Evolutionary conservation across 1,140 invertebrate species (phyloP), one percentile per base, ranked within the genome.

Genomic region (Pogonognathellus flavescens): DNA sequence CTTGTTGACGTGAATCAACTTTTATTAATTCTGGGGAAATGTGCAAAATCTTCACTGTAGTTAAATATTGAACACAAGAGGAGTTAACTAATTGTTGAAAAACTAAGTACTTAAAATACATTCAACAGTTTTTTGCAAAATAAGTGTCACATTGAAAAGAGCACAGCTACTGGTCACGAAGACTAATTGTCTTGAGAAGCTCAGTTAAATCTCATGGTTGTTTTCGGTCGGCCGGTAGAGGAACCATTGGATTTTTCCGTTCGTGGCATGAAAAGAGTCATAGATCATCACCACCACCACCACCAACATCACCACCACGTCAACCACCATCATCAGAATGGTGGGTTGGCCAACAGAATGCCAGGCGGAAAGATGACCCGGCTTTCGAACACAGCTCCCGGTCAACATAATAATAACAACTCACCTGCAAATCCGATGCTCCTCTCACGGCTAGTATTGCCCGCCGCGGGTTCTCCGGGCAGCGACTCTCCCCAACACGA

Each of bases 181-280:
- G 70, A 76, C 13, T 13, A 50, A 76, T 31, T 41, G 16, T 76
- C 31, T 76, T 31, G 14, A 16, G 20, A 66, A 76, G 31, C 59
- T 25, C n/a, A 76, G 70, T 76, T 76, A 76, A 76, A 76, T 76
- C 88, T 85, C 50, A 88, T 88, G 88, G 88, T 88, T 86, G 85
- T 88, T 83, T 88, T 86, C 83, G 86, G 85, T 66, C 62, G 20
- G 62, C 52, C 84, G n/a, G 84, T 52, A 50, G 84, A 88, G 53
- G 76, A 88, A 85, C 88, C 88, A 84, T 84, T 88, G 82, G 88
- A 88, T 86, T 88, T 88, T 83, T 88, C 88, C 83, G 88, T 84
- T 70, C 72, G 86, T 85, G 86, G 88, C 62, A 88, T 88, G 88
- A 88, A 88, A 88, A 87, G 88, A 87, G 86, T 85, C 53, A 86